A percentile compares a stretch with the other conserved stretches of the same genome.
Evolutionary conservation across 2,888 invertebrate genomes (phyloP).

Genomic region (Listrodromus nycthemerus): DNA sequence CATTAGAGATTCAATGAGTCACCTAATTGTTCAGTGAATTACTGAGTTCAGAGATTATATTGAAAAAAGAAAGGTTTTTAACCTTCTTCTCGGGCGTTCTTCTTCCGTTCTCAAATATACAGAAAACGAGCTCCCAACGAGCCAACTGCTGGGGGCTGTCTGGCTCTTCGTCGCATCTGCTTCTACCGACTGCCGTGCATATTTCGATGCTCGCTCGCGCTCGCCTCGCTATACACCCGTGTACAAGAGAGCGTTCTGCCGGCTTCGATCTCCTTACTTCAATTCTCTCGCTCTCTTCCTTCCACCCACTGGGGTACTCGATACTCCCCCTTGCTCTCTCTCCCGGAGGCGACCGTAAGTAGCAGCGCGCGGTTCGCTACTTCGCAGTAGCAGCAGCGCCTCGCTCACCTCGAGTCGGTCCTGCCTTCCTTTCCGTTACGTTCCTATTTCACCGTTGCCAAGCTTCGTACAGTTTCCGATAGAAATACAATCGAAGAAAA

Average conservation of each 20-base stretch:
- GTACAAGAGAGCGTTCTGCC: slow-evolving; percentile 25
- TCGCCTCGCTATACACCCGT: slow-evolving; percentile 15
- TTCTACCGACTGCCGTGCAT: slow-evolving; percentile 36
- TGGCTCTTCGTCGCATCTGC: slow-evolving; percentile 43
- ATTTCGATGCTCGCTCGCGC: slow-evolving; percentile 44
- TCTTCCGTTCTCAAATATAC: slow-evolving; percentile 46
- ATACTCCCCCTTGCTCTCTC: slow-evolving; percentile 28
- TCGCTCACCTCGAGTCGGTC: slow-evolving; percentile 1
- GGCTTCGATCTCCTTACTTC: slow-evolving; percentile 28
- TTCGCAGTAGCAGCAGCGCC: slow-evolving; percentile 18
- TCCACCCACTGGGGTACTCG: not conserved
- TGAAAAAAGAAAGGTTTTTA: not conserved
- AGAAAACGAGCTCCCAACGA: slow-evolving; percentile 34
- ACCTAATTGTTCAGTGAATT: not conserved
- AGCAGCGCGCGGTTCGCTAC: slow-evolving; percentile 10
- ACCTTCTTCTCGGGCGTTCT: not conserved
- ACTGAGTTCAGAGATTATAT: not conserved
- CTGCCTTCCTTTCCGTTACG: not conserved
- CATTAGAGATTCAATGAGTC: not conserved
- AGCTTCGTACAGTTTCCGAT: too few species aligned
- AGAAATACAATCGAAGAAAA: not conserved
- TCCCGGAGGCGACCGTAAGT: slow-evolving; percentile 17
- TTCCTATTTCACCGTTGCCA: not conserved
- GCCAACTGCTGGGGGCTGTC: slow-evolving; percentile 47
- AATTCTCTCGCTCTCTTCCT: slow-evolving; percentile 13